phyloP scores from a whole-genome alignment of 2,888 invertebrate genomes.

The Polydrusus pterygomalis region DNA sequence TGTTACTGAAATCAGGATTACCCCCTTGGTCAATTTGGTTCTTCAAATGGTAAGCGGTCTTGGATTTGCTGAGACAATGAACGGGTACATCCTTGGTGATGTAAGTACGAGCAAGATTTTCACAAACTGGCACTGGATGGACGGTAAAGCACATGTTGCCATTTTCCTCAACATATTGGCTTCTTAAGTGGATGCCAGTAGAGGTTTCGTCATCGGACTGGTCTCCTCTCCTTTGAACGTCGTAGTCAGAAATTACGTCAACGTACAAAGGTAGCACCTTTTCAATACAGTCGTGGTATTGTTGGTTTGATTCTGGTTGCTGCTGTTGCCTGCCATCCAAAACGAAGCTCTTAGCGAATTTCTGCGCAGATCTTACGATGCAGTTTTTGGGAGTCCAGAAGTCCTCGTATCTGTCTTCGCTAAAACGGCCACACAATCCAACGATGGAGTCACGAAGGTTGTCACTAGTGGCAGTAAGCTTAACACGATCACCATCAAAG shows the following conservation, averaged over 20 bases:
- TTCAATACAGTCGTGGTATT: constrained; percentile 68
- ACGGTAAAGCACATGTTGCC: constrained; percentile 78
- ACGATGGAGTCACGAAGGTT: constrained; percentile 75
- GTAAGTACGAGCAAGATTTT: constrained; percentile 66
- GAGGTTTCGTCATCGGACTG: neutral
- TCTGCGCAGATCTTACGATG: constrained; percentile 67
- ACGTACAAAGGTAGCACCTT: constrained; percentile 64
- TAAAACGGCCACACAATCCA: constrained; percentile 81
- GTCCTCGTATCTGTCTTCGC: constrained; percentile 77
- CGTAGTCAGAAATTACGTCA: constrained; percentile 70
- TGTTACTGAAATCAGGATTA: constrained; percentile 73
- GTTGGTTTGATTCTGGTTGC: constrained; percentile 62
- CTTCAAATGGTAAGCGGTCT: constrained; percentile 65
- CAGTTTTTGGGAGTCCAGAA: constrained; percentile 76
- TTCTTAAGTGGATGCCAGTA: constrained; percentile 68
- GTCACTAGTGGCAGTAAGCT: constrained; percentile 65
- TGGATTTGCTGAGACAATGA: constrained; percentile 69
- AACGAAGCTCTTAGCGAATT: constrained; percentile 77
- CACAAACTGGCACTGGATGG: constrained; percentile 75
- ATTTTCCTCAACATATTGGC: constrained; percentile 74
- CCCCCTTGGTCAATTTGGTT: constrained; percentile 72
- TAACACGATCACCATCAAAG: constrained; percentile 77
- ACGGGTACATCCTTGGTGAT: constrained; percentile 72
- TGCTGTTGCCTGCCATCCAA: constrained; percentile 64
- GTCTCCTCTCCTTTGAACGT: neutral